Evolutionary conservation across 1,140 invertebrate genomes (phyloP), one percentile per base, ranked within the genome.

Genomic region (Musca vetustissima): DNA sequence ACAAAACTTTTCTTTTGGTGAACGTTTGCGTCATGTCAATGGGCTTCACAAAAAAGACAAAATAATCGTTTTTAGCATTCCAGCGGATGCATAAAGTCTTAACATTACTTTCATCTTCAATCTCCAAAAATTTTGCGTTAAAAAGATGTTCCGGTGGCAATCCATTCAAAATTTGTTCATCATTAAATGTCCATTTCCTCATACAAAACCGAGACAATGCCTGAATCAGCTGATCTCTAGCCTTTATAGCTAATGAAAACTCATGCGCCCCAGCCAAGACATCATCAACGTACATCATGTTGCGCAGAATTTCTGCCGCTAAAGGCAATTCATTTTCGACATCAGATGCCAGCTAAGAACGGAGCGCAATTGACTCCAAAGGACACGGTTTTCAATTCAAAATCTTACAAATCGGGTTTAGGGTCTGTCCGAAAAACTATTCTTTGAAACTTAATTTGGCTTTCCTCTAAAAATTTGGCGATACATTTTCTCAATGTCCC

Each of bases 401-500:
- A 55, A 13, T 55, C 52, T 24, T 55, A 21, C 19, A 21, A 14
- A 21, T 55, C 52, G 4, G 14, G 19, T 14, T 66, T 17, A n/a
- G 48, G 24, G 7, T 22, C 17, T 15, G n/a, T 28, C 2, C 50
- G 25, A 15, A 49, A 67, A 8, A 67, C 17, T 36, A 67, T 67
- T 8, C 65, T 11, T 67, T 67, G 65, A 55, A 32, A 55, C 17
- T 15, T 17, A n/a, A 17, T 32, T 11, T 43, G 25, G 3, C 7
- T 3, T 14, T 21, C 19, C 8, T 36, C 24, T 2, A 61, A 24
- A 28, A 25, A 67, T 67, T 50, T 36, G 25, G n/a, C 65, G 22
- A 36, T 67, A 67, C 65, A 67, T 67, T 19, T 67, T 67, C 19
- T 52, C 24, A 2, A 67, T 28, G 15, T 67, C 50, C 4, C 22